phyloP scores from a whole-genome alignment of 2,888 invertebrate species.

The Linyphia triangularis region DNA sequence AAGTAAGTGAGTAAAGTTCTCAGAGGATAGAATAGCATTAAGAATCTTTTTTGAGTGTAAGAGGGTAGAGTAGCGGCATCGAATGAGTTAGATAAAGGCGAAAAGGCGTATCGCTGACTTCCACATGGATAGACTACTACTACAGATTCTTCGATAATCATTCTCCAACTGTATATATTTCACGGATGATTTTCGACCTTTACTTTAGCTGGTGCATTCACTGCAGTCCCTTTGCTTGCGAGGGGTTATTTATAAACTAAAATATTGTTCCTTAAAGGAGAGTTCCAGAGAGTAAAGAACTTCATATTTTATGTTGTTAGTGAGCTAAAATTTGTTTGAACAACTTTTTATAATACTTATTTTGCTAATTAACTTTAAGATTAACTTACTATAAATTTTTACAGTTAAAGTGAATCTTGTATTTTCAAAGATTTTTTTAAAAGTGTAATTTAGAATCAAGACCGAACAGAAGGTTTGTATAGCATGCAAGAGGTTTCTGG shows the following conservation, averaged over 20 bases:
- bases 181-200: conserved; percentile 69
- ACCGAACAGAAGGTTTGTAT: no score
- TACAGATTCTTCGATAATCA: conserved; percentile 70
- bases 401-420: no score
- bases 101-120: conserved; percentile 64
- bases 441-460: no score
- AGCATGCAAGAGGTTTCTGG: no score
- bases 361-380: no score
- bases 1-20: conserved; percentile 56
- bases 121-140: conserved; percentile 51
- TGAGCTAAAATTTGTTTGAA: no score
- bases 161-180: conserved; percentile 73
- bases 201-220: conserved; percentile 69
- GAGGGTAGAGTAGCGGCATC: conserved; percentile 19
- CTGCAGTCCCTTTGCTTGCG: conserved; percentile 24
- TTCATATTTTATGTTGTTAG: no score
- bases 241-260: conserved; percentile 31
- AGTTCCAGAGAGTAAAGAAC: neutral
- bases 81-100: conserved; percentile 68
- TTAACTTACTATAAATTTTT: no score
- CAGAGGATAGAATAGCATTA: conserved; percentile 69
- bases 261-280: conserved; percentile 4
- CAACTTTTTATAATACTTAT: no score
- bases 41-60: conserved; percentile 53
- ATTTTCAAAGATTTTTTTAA: no score